Evolutionary conservation across 2,113 vertebrate species (phyloP).

Genomic region (Prunella fulvescens): DNA sequence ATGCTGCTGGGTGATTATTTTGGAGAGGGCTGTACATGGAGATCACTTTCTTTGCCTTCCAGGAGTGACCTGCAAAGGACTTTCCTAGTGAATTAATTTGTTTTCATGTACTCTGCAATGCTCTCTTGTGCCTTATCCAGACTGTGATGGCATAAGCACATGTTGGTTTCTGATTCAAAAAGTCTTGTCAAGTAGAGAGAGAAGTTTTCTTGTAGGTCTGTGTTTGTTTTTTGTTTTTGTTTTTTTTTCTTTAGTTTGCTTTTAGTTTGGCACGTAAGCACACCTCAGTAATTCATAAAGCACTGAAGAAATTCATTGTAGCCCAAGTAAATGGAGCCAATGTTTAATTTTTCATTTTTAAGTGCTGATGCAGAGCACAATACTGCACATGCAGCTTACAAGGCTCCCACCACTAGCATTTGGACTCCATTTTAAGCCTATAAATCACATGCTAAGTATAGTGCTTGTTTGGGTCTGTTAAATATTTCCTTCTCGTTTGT

Average conservation of each 20-base stretch:
- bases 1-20: not conserved
- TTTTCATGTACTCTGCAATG: not conserved
- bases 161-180: not conserved
- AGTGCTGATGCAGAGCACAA: constrained; percentile 19
- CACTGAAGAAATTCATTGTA: not conserved
- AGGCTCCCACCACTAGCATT: constrained; percentile 10
- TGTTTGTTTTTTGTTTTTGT: not conserved
- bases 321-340: not conserved
- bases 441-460: constrained; percentile 56
- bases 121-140: not conserved
- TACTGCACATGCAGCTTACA: not conserved
- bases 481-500: constrained; percentile 42
- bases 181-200: not conserved
- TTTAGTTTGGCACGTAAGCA: not conserved
- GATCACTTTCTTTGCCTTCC: not conserved
- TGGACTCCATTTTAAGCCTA: constrained; percentile 35
- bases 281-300: not conserved
- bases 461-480: constrained; percentile 44
- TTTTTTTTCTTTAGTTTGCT: not conserved
- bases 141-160: not conserved
- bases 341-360: constrained; percentile 38
- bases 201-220: not conserved
- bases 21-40: not conserved
- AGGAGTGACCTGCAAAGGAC: not conserved
- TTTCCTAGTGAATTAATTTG: not conserved